Evolutionary conservation across 2,113 vertebrate species (phyloP).

Genomic region (Actenoides hombroni): DNA sequence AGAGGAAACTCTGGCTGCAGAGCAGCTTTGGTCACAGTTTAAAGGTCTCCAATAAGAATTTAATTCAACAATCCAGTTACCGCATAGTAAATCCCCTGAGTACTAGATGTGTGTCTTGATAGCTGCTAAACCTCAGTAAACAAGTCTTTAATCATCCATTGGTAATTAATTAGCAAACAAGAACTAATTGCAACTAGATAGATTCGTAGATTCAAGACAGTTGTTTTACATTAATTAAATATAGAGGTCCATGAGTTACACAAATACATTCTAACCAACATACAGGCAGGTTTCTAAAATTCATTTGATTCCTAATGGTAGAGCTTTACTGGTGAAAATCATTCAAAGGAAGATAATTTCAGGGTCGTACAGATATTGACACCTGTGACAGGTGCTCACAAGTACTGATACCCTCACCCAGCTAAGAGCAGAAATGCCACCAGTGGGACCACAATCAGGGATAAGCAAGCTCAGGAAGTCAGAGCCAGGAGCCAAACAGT

Average conservation of each 20-base stretch:
- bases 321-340: neutral
- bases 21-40: slow-evolving; percentile 13
- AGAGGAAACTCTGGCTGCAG: neutral
- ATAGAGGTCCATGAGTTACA: neutral
- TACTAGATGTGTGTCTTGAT: slow-evolving; percentile 56
- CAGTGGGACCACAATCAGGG: neutral
- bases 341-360: neutral
- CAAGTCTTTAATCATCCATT: slow-evolving; percentile 62
- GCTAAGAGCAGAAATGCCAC: neutral
- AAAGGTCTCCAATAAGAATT: slow-evolving; percentile 48
- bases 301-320: neutral
- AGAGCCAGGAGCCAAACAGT: neutral
- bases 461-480: neutral
- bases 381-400: neutral
- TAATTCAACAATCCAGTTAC: slow-evolving; percentile 56
- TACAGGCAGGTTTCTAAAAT: neutral
- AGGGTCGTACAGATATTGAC: neutral
- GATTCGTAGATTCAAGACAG: slow-evolving; percentile 20
- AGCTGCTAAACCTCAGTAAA: slow-evolving; percentile 63
- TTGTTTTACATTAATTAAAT: slow-evolving; percentile 28
- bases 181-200: slow-evolving; percentile 65
- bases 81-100: slow-evolving; percentile 17
- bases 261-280: neutral
- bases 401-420: neutral
- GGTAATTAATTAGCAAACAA: slow-evolving; percentile 68